A percentile compares a stretch with the other conserved stretches of the same genome.
Evolutionary conservation across 2,888 invertebrate species (phyloP).

Genomic region (Macaria notata): DNA sequence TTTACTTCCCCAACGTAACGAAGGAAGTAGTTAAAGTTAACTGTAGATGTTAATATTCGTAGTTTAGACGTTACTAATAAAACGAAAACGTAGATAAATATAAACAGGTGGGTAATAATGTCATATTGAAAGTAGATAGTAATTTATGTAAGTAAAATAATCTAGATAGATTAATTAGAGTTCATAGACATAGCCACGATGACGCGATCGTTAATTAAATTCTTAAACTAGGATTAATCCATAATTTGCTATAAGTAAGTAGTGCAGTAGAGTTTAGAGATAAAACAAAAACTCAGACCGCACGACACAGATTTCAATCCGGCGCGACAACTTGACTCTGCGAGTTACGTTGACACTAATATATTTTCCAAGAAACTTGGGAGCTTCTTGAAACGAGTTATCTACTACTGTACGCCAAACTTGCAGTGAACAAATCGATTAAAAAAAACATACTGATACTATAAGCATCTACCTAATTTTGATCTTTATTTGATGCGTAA

Average conservation of each 20-base stretch:
- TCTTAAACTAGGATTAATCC: constrained; percentile 13
- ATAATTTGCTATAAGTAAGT: constrained; percentile 15
- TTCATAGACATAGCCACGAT: constrained; percentile 5
- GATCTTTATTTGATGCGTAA: too few relatives aligned
- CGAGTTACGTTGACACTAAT: constrained; percentile 4
- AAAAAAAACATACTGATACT: too few relatives aligned
- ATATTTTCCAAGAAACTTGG: neutral
- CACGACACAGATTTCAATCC: constrained; percentile 11
- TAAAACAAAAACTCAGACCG: constrained; percentile 8
- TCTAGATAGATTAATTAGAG: constrained; percentile 10
- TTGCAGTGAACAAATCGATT: too few relatives aligned
- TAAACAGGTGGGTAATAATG: constrained; percentile 10
- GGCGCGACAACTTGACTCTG: constrained; percentile 2
- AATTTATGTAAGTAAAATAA: constrained; percentile 27
- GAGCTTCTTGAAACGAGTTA: neutral
- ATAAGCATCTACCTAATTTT: too few relatives aligned
- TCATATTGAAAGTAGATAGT: constrained; percentile 19
- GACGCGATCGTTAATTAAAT: constrained; percentile 12
- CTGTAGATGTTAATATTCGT: constrained; percentile 9
- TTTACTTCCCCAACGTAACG: constrained; percentile 4
- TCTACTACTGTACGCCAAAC: too few relatives aligned
- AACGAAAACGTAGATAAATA: constrained; percentile 9
- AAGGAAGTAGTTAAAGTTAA: constrained; percentile 9
- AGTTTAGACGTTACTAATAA: constrained; percentile 14
- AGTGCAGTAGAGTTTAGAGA: constrained; percentile 11